Percentiles rank a stretch among this genome's conserved stretches.
phyloP scores from a whole-genome alignment of 1,140 invertebrate genomes.

The Caerostris extrusa region DNA sequence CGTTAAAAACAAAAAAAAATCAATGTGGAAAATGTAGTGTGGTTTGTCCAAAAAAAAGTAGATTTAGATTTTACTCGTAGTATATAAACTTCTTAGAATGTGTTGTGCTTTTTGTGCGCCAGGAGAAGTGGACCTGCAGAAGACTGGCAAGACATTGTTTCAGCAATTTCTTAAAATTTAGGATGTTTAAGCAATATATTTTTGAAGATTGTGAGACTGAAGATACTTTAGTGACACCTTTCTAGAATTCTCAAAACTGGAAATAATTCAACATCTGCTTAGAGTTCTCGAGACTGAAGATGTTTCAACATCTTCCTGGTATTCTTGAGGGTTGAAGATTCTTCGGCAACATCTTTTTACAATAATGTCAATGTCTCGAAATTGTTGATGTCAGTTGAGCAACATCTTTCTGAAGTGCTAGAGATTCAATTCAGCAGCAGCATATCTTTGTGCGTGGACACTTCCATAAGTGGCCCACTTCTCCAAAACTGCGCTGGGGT shows the following conservation, averaged over 20 bases:
- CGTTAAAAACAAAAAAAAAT: conserved; percentile 40
- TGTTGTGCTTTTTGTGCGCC: conserved; percentile 45
- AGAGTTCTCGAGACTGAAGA: too few relatives aligned
- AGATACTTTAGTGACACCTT: too few relatives aligned
- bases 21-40: conserved; percentile 47
- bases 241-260: too few relatives aligned
- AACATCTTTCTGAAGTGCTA: neutral
- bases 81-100: conserved; percentile 52
- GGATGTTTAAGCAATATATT: too few relatives aligned
- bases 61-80: conserved; percentile 74
- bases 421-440: neutral
- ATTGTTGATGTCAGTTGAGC: neutral
- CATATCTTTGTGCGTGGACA: neutral
- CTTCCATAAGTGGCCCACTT: neutral
- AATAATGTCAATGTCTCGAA: too few relatives aligned
- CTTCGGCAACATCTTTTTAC: too few relatives aligned
- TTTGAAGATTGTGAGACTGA: too few relatives aligned
- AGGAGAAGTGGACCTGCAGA: neutral
- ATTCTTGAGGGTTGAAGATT: too few relatives aligned
- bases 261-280: too few relatives aligned
- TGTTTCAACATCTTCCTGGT: too few relatives aligned
- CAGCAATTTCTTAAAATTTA: neutral
- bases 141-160: neutral
- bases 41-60: conserved; percentile 59
- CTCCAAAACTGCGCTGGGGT: neutral